phyloP scores from a whole-genome alignment of 2,113 vertebrate species.

The Balaeniceps rex region DNA sequence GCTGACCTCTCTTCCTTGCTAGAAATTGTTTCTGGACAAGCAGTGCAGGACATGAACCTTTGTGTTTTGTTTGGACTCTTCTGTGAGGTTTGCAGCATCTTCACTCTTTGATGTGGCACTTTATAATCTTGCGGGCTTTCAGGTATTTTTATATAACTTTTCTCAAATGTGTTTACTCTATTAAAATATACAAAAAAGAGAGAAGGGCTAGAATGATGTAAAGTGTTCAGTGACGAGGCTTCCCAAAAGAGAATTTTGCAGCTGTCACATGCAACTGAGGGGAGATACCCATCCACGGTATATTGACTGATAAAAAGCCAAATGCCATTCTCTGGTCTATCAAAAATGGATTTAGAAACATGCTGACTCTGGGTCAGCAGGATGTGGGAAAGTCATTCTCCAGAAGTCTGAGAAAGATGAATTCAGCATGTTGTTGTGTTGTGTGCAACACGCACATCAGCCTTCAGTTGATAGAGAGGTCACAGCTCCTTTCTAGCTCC shows the following conservation, averaged over 20 bases:
- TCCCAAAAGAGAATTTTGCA: not conserved
- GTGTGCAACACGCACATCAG: not conserved
- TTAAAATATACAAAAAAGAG: not conserved
- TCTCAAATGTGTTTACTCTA: not conserved
- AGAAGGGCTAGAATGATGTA: not conserved
- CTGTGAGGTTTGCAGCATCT: not conserved
- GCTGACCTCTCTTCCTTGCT: not conserved
- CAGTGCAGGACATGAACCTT: not conserved
- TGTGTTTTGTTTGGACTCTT: accelerated
- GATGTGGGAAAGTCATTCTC: not conserved
- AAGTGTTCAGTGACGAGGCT: not conserved
- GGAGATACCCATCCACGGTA: not conserved
- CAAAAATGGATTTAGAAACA: not conserved
- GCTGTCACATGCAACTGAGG: not conserved
- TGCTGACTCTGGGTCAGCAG: not conserved
- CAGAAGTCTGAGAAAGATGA: not conserved
- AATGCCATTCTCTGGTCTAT: not conserved
- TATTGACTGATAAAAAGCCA: not conserved
- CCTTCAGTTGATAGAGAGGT: not conserved
- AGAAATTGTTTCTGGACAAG: not conserved
- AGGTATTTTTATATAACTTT: not conserved
- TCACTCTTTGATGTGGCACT: not conserved
- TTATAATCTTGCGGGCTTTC: not conserved
- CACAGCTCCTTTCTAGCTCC: not conserved
- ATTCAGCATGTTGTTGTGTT: not conserved